Base-by-base conservation (phyloP, 1,140 invertebrate genomes). In the Philotrypesis tridentata region DNA sequence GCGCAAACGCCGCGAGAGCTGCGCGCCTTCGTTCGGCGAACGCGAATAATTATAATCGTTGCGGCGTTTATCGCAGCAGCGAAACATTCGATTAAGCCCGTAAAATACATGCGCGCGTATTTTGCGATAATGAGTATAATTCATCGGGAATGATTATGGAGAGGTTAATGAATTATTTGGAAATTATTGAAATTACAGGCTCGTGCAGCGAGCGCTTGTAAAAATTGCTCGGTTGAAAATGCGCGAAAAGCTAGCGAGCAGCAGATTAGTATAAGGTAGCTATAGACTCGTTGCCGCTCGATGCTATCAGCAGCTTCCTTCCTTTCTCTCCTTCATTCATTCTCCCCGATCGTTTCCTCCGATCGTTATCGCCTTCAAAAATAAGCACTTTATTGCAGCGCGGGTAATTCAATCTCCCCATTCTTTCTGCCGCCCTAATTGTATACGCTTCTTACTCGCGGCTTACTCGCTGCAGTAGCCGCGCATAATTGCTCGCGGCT, bases 381-480 rank as follows among this genome's bases (percentile, higher is more conserved):
- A 80, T 80, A 80, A 80, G 68, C 43, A 65, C 14, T 72, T 80
- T 80, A 80, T 80, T 80, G n/a, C n/a, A n/a, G n/a, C n/a, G n/a
- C n/a, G n/a, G n/a, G n/a, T n/a, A n/a, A n/a, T n/a, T n/a, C n/a
- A n/a, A n/a, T n/a, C n/a, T n/a, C n/a, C n/a, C n/a, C n/a, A n/a
- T n/a, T n/a, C n/a, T n/a, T n/a, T n/a, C n/a, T n/a, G n/a, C n/a
- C n/a, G n/a, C n/a, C n/a, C n/a, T n/a, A n/a, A n/a, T n/a, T n/a
- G n/a, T n/a, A n/a, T n/a, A n/a, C n/a, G n/a, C n/a, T n/a, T n/a
- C n/a, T n/a, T n/a, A n/a, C n/a, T n/a, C n/a, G n/a, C n/a, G n/a
- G n/a, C n/a, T n/a, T n/a, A n/a, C n/a, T n/a, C n/a, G n/a, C n/a
- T n/a, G n/a, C n/a, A n/a, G n/a, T n/a, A n/a, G n/a, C n/a, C n/a